phyloP scores from a whole-genome alignment of 2,113 vertebrate species.

The Aramus guarauna region DNA sequence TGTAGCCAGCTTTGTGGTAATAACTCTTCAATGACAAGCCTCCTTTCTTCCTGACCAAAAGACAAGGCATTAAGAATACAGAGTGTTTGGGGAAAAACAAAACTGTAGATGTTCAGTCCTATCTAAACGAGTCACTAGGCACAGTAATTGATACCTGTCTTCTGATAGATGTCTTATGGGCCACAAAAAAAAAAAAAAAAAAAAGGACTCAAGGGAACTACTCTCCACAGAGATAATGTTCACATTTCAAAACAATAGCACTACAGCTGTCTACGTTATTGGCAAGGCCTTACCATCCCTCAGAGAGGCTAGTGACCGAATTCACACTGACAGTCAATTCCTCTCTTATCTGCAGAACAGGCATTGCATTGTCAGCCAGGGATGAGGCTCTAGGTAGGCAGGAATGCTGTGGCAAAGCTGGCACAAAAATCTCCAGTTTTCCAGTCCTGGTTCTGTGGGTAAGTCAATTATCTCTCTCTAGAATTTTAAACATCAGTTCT shows the following conservation, averaged over 20 bases:
- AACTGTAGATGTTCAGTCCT: fast-evolving
- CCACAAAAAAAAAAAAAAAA: not conserved
- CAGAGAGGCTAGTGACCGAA: not conserved
- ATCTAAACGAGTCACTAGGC: not conserved
- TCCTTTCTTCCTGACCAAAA: not conserved
- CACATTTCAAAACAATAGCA: not conserved
- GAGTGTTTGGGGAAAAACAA: not conserved
- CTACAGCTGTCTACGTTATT: not conserved
- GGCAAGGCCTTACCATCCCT: not conserved
- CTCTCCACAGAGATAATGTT: not conserved
- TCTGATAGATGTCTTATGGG: not conserved
- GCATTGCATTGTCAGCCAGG: not conserved
- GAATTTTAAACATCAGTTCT: not conserved
- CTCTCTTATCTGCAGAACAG: not conserved
- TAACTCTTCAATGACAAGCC: not conserved
- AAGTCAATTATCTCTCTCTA: not conserved
- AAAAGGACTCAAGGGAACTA: not conserved
- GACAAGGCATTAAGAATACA: not conserved
- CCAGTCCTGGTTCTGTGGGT: not conserved
- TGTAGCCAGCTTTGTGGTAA: not conserved
- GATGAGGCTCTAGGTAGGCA: not conserved
- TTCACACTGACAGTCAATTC: not conserved
- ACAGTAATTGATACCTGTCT: not conserved
- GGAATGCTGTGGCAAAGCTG: fast-evolving
- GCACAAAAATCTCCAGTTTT: not conserved